Conservation (phyloP, 2,113 vertebrate species). For the Barnardius zonarius region DNA sequence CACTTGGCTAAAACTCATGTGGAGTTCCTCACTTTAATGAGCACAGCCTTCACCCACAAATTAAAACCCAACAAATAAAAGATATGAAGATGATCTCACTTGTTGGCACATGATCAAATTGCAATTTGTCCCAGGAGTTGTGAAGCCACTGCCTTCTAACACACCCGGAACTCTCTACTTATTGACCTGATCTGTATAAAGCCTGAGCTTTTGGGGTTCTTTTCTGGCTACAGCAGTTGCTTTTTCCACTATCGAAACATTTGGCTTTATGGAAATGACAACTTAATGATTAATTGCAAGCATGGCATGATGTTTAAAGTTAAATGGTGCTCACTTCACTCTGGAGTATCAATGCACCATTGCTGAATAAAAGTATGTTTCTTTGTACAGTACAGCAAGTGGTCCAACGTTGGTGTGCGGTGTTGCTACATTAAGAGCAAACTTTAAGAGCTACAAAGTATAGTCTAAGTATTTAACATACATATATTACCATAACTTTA, state of each 20-base stretch:
- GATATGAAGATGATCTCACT: slow-evolving; percentile 7
- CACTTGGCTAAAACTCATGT: slow-evolving; percentile 17
- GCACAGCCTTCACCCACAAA: slow-evolving; percentile 53
- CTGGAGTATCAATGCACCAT: not conserved
- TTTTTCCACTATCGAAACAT: slow-evolving; percentile 19
- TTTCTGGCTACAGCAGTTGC: slow-evolving; percentile 2
- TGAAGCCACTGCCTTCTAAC: slow-evolving; percentile 33
- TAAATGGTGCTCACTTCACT: not conserved
- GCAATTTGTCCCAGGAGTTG: slow-evolving; percentile 48
- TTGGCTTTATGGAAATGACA: slow-evolving; percentile 12
- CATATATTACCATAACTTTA: not conserved
- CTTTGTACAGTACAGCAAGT: not conserved
- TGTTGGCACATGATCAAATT: slow-evolving; percentile 42
- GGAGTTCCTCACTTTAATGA: slow-evolving; percentile 51
- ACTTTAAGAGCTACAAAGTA: not conserved
- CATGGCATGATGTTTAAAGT: not conserved
- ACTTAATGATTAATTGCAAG: not conserved
- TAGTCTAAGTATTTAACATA: not conserved
- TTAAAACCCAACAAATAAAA: slow-evolving; percentile 71
- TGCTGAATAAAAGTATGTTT: not conserved
- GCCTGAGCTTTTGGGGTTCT: not conserved
- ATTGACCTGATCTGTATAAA: not conserved
- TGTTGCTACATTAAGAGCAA: not conserved
- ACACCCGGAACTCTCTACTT: not conserved
- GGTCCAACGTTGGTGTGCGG: not conserved